Base-by-base conservation (phyloP, 2,797 vertebrate species). In the Tolypeutes matacus region DNA sequence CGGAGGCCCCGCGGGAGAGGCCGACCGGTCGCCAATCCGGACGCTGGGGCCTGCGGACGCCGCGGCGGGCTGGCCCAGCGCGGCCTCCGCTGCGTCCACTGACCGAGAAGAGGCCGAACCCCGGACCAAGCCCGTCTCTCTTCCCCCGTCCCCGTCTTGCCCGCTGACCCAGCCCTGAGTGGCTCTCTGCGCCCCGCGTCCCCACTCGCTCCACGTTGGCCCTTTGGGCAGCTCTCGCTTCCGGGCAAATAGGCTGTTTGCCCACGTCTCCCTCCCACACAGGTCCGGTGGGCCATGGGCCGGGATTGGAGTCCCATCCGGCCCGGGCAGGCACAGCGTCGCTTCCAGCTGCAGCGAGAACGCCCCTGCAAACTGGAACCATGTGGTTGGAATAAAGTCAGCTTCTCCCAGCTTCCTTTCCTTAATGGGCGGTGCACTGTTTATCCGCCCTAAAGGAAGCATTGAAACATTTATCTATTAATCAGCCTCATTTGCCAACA, bases 401-500 rank as follows among this genome's bases (percentile, higher is more conserved):
- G 58, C 36, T 90, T 94, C 93, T 93, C 62, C 56, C 27, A 42
- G 93, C 53, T 89, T 88, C 39, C 95, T 62, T 65, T 86, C 20
- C 27, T 86, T 90, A 34, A 95, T 83, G 58, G 3, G 83, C 7
- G 51, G 87, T 20, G 20, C 78, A 84, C 82, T 96, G 92, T 96
- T 86, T 60, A 75, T 90, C 77, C 7, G 21, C 36, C 51, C 46
- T 91, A 87, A 93, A 91, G 97, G 91, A 97, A 97, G 88, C 46
- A 58, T 87, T 73, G 93, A 94, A 90, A 93, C 76, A 89, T 89
- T 65, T 60, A 95, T 86, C 75, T 94, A 27, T 82, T 86, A 91
- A 93, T 82, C 95, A 97, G 89, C 72, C 94, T 95, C 96, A 95
- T 97, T 97, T 97, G 95, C 94, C 86, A 95, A 87, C 70, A 95